Percentiles rank a stretch among this genome's conserved stretches.
Evolutionary conservation across 2,888 invertebrate genomes (phyloP).

Genomic region (Adelognathus sp.): DNA sequence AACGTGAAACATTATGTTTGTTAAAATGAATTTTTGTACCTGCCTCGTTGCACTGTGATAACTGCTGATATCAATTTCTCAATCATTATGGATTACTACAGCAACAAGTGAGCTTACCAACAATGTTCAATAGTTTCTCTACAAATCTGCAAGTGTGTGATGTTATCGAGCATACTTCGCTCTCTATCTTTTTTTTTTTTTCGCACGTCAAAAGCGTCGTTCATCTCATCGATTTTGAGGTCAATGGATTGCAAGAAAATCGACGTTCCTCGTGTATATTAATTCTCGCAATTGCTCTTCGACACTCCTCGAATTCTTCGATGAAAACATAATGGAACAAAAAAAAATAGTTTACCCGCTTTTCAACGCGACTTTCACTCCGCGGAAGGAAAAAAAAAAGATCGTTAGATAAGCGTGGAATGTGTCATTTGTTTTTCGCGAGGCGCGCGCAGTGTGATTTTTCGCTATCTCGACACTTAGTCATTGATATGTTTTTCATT

Average conservation of each 20-base stretch:
- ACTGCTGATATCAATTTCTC: neutral
- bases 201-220: neutral
- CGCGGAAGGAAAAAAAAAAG: neutral
- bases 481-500: neutral
- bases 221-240: slow-evolving; percentile 4
- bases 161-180: neutral
- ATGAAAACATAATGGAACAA: too few species aligned
- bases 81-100: slow-evolving; percentile 51
- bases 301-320: neutral
- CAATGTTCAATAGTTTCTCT: neutral
- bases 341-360: too few species aligned
- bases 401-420: neutral
- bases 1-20: slow-evolving; percentile 68
- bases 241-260: slow-evolving; percentile 1
- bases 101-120: slow-evolving; percentile 42
- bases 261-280: too few species aligned
- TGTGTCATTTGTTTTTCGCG: slow-evolving; percentile 17
- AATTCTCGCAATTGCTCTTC: too few species aligned
- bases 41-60: slow-evolving; percentile 59
- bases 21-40: slow-evolving; percentile 67
- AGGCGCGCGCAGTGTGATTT: neutral
- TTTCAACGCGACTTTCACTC: neutral
- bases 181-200: neutral
- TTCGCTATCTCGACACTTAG: neutral
- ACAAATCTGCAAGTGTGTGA: neutral